These are phyloP conservation scores for Zelleria hepariella DNA, from an alignment of 2,888 invertebrate species.

Conservation along the genomic window DNA sequence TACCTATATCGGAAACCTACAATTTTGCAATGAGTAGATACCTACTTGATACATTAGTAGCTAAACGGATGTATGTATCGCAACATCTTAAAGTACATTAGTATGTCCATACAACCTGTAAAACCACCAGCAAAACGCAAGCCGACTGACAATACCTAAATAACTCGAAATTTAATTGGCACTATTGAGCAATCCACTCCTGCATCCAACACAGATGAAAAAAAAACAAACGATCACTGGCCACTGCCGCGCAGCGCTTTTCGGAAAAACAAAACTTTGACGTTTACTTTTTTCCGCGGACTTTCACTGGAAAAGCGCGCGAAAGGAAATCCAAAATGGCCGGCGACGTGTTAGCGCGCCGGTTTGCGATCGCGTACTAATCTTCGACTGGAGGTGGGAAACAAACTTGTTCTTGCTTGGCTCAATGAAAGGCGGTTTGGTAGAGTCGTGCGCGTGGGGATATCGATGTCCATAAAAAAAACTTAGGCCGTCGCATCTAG, in stretches of 20 bases:
- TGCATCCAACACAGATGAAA: neutral
- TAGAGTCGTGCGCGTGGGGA: neutral
- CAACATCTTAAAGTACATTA: neutral
- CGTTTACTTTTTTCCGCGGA: neutral
- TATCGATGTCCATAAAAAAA: neutral
- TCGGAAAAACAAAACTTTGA: neutral
- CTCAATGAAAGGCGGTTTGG: neutral
- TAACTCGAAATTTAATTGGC: neutral
- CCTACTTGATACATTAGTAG: neutral
- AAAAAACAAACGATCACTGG: neutral
- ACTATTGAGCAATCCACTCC: neutral
- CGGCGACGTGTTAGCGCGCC: neutral
- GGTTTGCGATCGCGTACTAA: neutral
- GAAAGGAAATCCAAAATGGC: neutral
- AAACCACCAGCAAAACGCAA: neutral
- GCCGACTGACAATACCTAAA: neutral
- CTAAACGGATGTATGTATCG: neutral
- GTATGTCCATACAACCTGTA: neutral
- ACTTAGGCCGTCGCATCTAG: too few species aligned
- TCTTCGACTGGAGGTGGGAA: neutral
- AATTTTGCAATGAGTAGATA: too few species aligned
- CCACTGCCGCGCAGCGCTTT: neutral
- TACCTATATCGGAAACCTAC: too few species aligned
- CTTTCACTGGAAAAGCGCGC: neutral
- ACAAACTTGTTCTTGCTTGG: neutral